Conservation (phyloP, 2,113 vertebrate species). For the Semicossyphus pulcher region DNA sequence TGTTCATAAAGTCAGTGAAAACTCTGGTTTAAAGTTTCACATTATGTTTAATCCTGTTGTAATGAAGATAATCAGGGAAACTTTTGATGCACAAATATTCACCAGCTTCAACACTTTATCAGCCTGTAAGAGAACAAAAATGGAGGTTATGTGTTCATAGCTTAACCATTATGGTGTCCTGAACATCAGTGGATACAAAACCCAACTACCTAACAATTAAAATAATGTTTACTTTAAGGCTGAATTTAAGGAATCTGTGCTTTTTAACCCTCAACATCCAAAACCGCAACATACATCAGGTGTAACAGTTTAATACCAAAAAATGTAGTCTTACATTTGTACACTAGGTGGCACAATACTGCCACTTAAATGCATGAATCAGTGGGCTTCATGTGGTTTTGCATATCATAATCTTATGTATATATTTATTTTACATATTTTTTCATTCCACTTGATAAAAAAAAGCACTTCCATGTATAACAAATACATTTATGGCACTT, state of each 20-base stretch:
- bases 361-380: conserved; percentile 6
- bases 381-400: not conserved
- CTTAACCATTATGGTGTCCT: not conserved
- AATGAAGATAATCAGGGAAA: conserved; percentile 26
- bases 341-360: conserved; percentile 58
- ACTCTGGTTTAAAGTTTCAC: conserved; percentile 4
- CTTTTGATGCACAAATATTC: conserved; percentile 22
- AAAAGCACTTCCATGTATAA: conserved; percentile 30
- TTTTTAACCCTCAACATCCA: not conserved
- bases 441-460: conserved; percentile 28
- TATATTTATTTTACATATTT: conserved; percentile 49
- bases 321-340: conserved; percentile 30
- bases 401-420: conserved; percentile 19
- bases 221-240: conserved; percentile 1
- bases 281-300: conserved; percentile 21
- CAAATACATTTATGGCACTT: conserved; percentile 15
- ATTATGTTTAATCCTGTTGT: conserved; percentile 41
- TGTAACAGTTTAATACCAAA: conserved; percentile 56
- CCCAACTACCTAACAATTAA: no score
- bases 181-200: not conserved
- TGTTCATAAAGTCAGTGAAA: not conserved
- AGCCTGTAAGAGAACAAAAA: not conserved
- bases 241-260: not conserved
- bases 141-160: not conserved
- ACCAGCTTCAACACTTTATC: not conserved